These are phyloP conservation scores for Pseudomyrmex pallidus DNA, from an alignment of 1,140 invertebrate species.

Conservation along the genomic window DNA sequence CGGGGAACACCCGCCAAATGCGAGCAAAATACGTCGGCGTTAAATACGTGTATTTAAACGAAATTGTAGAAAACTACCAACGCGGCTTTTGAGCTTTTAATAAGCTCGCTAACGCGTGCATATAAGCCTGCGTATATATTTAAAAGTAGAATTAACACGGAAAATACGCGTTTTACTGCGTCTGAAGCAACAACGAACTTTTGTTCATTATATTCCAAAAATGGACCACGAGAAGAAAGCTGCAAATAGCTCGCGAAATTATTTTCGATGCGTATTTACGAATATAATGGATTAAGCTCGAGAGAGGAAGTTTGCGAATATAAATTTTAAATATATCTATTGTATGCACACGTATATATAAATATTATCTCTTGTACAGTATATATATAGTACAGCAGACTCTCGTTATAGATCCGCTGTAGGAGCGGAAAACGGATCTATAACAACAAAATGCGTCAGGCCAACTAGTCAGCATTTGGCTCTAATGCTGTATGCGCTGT, in stretches of 20 bases:
- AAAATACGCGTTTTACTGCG: background rate
- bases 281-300: background rate
- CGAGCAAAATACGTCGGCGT: too few species aligned
- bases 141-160: background rate
- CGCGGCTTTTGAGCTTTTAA: constrained; percentile 8
- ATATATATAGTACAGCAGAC: too few species aligned
- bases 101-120: background rate
- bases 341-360: too few species aligned
- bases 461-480: background rate
- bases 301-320: background rate
- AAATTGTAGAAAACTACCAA: constrained; percentile 16
- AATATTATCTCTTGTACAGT: too few species aligned
- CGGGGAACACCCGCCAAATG: too few species aligned
- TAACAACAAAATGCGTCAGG: too few species aligned
- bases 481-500: background rate
- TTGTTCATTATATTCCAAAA: constrained; percentile 24
- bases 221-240: constrained; percentile 23
- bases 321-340: background rate
- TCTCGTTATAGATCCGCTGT: too few species aligned
- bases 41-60: background rate
- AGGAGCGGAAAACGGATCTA: too few species aligned
- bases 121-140: background rate
- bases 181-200: constrained; percentile 5
- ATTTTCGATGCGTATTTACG: constrained; percentile 12
- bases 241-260: background rate